Percentiles rank a stretch among this genome's conserved stretches.
Evolutionary conservation across 2,797 vertebrate species (phyloP).

Genomic region (Knipowitschia caucasica): DNA sequence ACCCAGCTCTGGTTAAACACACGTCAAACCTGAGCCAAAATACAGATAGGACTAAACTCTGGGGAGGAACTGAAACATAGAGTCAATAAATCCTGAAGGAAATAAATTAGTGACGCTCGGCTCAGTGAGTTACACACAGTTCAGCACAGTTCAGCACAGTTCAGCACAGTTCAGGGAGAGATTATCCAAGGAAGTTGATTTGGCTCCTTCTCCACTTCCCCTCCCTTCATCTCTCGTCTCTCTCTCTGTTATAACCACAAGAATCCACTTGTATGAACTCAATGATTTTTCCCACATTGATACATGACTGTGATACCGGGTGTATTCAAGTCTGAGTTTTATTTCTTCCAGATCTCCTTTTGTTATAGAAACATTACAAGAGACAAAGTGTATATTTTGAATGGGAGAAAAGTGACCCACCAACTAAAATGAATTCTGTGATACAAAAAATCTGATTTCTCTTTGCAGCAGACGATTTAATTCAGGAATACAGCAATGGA

Average conservation of each 20-base stretch:
- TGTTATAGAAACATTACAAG: too few species aligned
- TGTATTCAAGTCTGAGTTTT: too few species aligned
- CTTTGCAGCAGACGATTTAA: too few species aligned
- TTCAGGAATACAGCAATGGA: too few species aligned
- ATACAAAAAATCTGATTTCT: too few species aligned
- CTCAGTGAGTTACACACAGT: slow-evolving; percentile 14
- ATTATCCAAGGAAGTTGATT: slow-evolving; percentile 45
- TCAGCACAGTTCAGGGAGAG: slow-evolving; percentile 28
- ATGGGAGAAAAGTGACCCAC: too few species aligned
- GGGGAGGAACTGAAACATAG: slow-evolving; percentile 6
- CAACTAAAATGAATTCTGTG: too few species aligned
- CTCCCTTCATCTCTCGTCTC: background rate
- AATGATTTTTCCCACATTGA: slow-evolving; percentile 53
- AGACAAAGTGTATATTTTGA: too few species aligned
- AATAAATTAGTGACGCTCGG: slow-evolving; percentile 10
- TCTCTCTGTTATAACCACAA: slow-evolving; percentile 11
- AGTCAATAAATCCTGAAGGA: background rate
- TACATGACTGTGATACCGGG: slow-evolving; percentile 19
- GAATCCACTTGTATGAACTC: slow-evolving; percentile 35
- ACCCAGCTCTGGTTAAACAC: too few species aligned
- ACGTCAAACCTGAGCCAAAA: background rate
- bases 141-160: slow-evolving; percentile 28
- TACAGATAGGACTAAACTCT: background rate
- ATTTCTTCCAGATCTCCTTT: too few species aligned
- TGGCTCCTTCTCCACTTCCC: slow-evolving; percentile 9